Percentiles rank a stretch among this genome's conserved stretches.
phyloP scores from a whole-genome alignment of 2,113 vertebrate genomes.

The Crotophaga sulcirostris region DNA sequence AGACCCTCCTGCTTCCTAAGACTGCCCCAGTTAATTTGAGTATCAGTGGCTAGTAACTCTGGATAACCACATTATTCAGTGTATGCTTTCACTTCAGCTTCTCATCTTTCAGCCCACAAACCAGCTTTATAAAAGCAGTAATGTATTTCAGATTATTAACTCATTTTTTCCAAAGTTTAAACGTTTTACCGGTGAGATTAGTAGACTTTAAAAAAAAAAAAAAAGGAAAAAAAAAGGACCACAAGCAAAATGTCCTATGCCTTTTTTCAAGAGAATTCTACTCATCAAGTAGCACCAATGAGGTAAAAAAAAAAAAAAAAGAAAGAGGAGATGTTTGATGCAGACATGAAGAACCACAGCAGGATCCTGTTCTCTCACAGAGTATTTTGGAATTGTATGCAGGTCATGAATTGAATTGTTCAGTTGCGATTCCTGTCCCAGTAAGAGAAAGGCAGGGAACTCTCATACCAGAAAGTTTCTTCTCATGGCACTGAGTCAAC shows the following conservation, averaged over 20 bases:
- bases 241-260: not conserved
- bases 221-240: not conserved
- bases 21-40: not conserved
- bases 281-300: not conserved
- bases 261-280: not conserved
- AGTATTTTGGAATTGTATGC: not conserved
- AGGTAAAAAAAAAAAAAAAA: too few species aligned
- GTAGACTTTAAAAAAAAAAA: not conserved
- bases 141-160: not conserved
- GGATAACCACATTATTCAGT: not conserved
- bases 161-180: not conserved
- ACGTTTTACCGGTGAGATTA: not conserved
- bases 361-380: accelerated
- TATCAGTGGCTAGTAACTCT: not conserved
- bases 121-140: not conserved
- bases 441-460: not conserved
- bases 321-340: not conserved
- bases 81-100: not conserved
- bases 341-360: not conserved
- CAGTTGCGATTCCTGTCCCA: not conserved
- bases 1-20: not conserved
- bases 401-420: not conserved
- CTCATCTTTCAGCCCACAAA: not conserved
- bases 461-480: not conserved
- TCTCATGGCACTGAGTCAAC: not conserved